phyloP scores from a whole-genome alignment of 2,888 invertebrate genomes.

The Vandiemenella viatica region DNA sequence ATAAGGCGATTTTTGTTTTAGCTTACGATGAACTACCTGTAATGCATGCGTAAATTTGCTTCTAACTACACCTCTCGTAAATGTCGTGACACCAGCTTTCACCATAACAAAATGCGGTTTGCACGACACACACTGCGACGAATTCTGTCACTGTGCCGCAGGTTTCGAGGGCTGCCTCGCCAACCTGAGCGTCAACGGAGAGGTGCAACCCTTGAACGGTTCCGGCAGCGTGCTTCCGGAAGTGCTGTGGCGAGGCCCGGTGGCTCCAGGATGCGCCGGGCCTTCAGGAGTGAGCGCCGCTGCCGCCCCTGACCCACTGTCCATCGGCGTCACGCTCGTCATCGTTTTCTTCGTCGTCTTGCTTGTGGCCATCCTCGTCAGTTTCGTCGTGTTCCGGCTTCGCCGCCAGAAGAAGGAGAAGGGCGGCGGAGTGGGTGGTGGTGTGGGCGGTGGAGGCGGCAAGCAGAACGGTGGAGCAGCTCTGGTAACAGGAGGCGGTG shows the following conservation, averaged over 20 bases:
- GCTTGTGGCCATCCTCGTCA: slow-evolving; percentile 74
- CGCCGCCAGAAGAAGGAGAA: slow-evolving; percentile 80
- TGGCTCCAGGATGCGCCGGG: slow-evolving; percentile 54
- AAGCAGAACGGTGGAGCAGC: slow-evolving; percentile 59
- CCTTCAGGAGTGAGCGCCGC: slow-evolving; percentile 60
- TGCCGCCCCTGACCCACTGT: slow-evolving; percentile 70
- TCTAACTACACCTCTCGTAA: too few relatives aligned
- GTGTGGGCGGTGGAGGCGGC: slow-evolving; percentile 50
- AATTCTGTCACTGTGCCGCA: too few relatives aligned
- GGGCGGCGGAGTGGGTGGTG: slow-evolving; percentile 45
- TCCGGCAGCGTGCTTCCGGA: slow-evolving; percentile 68
- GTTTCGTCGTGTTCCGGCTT: slow-evolving; percentile 81
- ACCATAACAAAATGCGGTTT: too few relatives aligned
- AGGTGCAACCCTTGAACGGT: slow-evolving; percentile 79
- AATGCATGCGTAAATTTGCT: too few relatives aligned
- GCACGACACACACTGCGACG: too few relatives aligned
- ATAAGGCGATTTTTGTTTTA: too few relatives aligned
- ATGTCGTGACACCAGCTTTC: too few relatives aligned
- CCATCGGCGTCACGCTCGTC: slow-evolving; percentile 83
- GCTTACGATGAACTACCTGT: too few relatives aligned
- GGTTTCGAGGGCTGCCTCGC: slow-evolving; percentile 81
- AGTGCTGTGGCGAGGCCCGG: slow-evolving; percentile 52
- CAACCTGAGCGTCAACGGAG: slow-evolving; percentile 76
- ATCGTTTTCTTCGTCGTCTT: slow-evolving; percentile 87
- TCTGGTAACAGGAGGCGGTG: slow-evolving; percentile 51